These are phyloP conservation scores for Florisuga fusca DNA, from an alignment of 2,797 vertebrate species.

Conservation along the genomic window DNA sequence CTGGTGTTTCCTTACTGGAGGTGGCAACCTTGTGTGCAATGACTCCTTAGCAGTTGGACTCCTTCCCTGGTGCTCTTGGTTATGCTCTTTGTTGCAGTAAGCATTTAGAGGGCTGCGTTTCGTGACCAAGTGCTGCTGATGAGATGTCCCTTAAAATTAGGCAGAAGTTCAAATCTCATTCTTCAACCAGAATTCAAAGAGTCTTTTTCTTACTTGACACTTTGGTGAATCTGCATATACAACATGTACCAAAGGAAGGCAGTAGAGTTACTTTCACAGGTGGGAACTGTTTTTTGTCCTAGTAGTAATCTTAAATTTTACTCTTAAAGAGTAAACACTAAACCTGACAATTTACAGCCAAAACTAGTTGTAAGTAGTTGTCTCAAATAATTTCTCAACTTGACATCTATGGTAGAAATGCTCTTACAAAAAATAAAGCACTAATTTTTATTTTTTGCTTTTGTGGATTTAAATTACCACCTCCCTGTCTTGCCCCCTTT, in stretches of 20 bases:
- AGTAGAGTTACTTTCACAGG: neutral
- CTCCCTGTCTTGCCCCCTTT: no score
- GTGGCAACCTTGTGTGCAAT: accelerated
- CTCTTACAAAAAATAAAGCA: neutral
- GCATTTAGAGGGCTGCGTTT: accelerated
- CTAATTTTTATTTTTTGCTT: neutral
- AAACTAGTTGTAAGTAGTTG: neutral
- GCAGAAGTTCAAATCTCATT: neutral
- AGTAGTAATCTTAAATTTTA: neutral
- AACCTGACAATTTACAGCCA: neutral
- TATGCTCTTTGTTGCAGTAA: accelerated
- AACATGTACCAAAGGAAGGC: neutral
- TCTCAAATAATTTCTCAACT: neutral
- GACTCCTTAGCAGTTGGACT: accelerated
- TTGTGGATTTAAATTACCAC: neutral
- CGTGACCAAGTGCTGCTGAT: accelerated
- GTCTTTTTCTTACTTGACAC: neutral
- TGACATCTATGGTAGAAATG: neutral
- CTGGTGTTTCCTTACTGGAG: neutral
- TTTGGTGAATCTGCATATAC: accelerated
- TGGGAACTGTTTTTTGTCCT: neutral
- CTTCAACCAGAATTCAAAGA: neutral
- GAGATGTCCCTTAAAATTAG: accelerated
- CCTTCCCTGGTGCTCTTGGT: accelerated
- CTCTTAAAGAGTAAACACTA: neutral